Base-by-base conservation (phyloP, 2,113 vertebrate genomes). In the Setophaga petechia region DNA sequence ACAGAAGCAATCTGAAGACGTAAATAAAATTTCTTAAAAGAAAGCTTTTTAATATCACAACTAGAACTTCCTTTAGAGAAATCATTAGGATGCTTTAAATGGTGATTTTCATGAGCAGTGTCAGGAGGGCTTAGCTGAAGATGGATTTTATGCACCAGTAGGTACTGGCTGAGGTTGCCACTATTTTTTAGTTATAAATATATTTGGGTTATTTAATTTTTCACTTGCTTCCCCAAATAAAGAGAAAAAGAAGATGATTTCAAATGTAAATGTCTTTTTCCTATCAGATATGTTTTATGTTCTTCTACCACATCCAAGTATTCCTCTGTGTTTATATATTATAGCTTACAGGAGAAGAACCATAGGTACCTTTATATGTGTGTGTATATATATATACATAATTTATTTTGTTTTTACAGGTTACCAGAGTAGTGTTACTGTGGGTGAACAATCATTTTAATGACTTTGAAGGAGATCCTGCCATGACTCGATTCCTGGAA, bases 371-470 rank as follows among this genome's bases (percentile, higher is more conserved):
- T 57, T 19, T 55, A 6, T 61, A 7, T 41, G 35, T 49, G 6
- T 37, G 37, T 37, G 4, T 11, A 3, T 1, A 13, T 52, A 8
- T 58, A 7, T 41, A 37, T 1, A 8, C 25, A 14, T 82, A 2
- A 4, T 54, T 41, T 18, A 9, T 23, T 22, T 23, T 90, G 37
- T 80, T 91, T 90, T 69, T 91, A 33, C 93, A 99, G 99, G 99
- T 99, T 24, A 99, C 99, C 6, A 98, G 99, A 91, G 99, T 99
- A 72, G 99, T 99, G 55, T 97, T 99, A 57, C 97, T 99, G 88
- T 99, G 99, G 99, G 99, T 99, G 92, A 99, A 99, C 97, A 99
- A 99, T 97, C 99, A 99, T 95, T 99, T 99, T 94, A 99, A 99
- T 95, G 99, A 99, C 97, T 99, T 99, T 95, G 99, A 99, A 98